These are phyloP conservation scores for Syrrhaptes paradoxus DNA, from an alignment of 2,113 vertebrate genomes.

Conservation along the genomic window DNA sequence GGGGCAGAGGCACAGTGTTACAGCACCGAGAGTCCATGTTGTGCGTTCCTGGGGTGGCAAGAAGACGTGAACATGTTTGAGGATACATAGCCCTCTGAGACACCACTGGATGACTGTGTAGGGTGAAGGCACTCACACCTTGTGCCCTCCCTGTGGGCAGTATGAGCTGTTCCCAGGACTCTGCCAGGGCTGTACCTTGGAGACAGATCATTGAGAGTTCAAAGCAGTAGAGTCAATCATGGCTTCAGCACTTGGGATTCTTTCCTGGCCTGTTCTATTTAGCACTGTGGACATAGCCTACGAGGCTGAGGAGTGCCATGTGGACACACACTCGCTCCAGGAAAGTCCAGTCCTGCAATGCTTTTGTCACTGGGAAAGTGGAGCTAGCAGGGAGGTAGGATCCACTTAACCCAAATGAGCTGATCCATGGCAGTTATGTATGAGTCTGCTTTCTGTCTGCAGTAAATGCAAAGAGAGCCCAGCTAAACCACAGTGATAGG, in stretches of 20 bases:
- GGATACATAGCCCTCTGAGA: not conserved
- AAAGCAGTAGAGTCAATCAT: not conserved
- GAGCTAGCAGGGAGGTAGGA: not conserved
- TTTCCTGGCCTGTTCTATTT: not conserved
- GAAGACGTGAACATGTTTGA: not conserved
- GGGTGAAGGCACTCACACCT: not conserved
- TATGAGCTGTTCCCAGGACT: not conserved
- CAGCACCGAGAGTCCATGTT: not conserved
- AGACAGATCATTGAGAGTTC: not conserved
- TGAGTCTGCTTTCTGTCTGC: conserved; percentile 5
- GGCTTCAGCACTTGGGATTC: not conserved
- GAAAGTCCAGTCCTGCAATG: not conserved
- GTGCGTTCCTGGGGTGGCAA: not conserved
- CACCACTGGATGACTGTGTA: not conserved
- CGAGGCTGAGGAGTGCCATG: not conserved
- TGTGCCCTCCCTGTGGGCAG: not conserved
- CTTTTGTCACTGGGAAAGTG: not conserved
- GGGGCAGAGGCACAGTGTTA: no score
- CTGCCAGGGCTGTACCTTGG: not conserved
- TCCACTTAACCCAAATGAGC: not conserved
- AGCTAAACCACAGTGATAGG: not conserved
- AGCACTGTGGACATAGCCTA: not conserved
- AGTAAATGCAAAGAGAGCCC: not conserved
- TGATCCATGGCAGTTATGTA: not conserved
- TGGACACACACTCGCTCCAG: accelerated